phyloP scores from a whole-genome alignment of 2,888 invertebrate species.

The Athripsodes cinereus region DNA sequence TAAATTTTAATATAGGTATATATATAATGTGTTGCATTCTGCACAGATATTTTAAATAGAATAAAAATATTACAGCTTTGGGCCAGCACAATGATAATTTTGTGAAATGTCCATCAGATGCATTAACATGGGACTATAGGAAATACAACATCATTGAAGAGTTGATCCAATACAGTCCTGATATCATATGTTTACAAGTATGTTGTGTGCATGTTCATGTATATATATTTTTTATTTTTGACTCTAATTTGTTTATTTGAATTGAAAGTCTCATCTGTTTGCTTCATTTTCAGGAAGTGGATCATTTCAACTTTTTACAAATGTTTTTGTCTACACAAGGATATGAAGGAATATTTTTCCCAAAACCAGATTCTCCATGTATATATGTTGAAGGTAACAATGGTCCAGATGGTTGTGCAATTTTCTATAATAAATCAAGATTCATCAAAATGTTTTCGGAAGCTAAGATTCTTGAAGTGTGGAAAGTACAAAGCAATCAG shows the following conservation, averaged over 20 bases:
- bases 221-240: too few relatives aligned
- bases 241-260: too few relatives aligned
- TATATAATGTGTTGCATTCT: too few relatives aligned
- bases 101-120: constrained; percentile 62
- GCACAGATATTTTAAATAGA: too few relatives aligned
- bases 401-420: constrained; percentile 74
- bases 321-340: constrained; percentile 57
- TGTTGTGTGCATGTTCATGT: too few relatives aligned
- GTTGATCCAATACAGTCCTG: constrained; percentile 60
- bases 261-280: too few relatives aligned
- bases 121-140: constrained; percentile 62
- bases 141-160: constrained; percentile 65
- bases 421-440: constrained; percentile 61
- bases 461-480: constrained; percentile 60
- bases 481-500: constrained; percentile 68
- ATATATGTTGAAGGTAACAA: constrained; percentile 63
- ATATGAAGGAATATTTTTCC: constrained; percentile 63
- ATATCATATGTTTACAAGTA: constrained; percentile 67
- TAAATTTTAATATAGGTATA: too few relatives aligned
- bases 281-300: constrained; percentile 56
- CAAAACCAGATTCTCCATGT: constrained; percentile 74
- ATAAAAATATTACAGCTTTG: constrained; percentile 58
- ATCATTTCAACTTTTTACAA: constrained; percentile 64
- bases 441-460: constrained; percentile 54
- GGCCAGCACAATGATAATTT: constrained; percentile 67